A percentile compares a stretch with the other conserved stretches of the same genome.
Evolutionary conservation across 2,797 vertebrate species (phyloP).

Genomic region (Spinibarbus caldwelli): DNA sequence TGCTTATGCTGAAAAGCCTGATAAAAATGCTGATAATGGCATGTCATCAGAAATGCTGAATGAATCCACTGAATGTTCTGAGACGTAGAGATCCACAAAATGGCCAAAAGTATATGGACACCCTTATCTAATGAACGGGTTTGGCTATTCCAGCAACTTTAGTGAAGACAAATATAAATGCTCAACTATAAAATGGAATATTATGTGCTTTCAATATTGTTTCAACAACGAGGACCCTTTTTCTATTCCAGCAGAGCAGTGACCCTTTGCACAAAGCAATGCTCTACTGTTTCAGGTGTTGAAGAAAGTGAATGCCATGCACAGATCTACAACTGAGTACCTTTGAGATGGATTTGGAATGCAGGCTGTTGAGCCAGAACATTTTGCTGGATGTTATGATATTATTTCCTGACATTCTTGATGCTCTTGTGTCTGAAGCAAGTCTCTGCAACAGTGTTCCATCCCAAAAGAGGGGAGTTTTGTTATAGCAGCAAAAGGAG

Average conservation of each 20-base stretch:
- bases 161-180: neutral
- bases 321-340: neutral
- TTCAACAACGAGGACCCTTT: neutral
- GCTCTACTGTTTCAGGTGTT: neutral
- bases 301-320: neutral
- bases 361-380: neutral
- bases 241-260: neutral
- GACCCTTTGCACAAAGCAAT: neutral
- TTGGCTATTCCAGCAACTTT: neutral
- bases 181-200: neutral
- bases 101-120: neutral
- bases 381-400: neutral
- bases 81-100: conserved; percentile 79
- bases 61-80: conserved; percentile 78
- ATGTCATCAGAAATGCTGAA: conserved; percentile 71
- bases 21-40: conserved; percentile 58
- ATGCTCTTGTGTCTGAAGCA: neutral
- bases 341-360: neutral
- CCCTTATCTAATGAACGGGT: neutral
- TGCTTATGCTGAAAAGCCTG: conserved; percentile 51
- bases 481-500: neutral
- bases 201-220: neutral
- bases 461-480: neutral
- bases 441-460: neutral
- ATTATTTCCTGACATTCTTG: neutral